Percentiles rank a stretch among this genome's conserved stretches.
Evolutionary conservation across 2,113 vertebrate species (phyloP).

Genomic region (Agelaius phoeniceus): DNA sequence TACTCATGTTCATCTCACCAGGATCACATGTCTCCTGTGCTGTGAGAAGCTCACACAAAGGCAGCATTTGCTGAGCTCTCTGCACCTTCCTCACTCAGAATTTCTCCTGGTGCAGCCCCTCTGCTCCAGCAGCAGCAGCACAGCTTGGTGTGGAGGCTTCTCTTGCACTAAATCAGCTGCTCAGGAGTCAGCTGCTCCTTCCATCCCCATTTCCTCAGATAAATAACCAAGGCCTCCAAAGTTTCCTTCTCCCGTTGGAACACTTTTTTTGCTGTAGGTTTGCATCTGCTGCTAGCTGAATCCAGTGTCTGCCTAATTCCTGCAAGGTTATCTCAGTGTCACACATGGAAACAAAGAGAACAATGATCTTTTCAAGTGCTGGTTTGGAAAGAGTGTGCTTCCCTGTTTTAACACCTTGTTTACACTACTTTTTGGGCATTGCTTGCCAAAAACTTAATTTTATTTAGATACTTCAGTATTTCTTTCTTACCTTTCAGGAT

Average conservation of each 20-base stretch:
- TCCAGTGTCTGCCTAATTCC: background rate
- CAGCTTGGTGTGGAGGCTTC: accelerated
- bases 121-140: background rate
- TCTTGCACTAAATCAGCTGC: background rate
- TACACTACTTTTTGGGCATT: background rate
- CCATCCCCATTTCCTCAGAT: background rate
- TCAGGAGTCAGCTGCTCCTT: background rate
- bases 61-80: background rate
- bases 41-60: background rate
- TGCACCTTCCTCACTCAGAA: background rate
- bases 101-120: background rate
- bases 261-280: background rate
- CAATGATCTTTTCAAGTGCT: background rate
- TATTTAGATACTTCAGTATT: background rate
- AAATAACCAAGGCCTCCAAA: background rate
- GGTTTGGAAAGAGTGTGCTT: background rate
- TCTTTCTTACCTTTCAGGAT: background rate
- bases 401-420: background rate
- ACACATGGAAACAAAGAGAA: background rate
- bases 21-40: background rate
- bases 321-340: background rate
- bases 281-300: background rate
- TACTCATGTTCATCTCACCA: background rate
- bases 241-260: background rate
- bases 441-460: background rate